Base-by-base conservation (phyloP, 2,888 invertebrate genomes). In the Patella ulyssiponensis region DNA sequence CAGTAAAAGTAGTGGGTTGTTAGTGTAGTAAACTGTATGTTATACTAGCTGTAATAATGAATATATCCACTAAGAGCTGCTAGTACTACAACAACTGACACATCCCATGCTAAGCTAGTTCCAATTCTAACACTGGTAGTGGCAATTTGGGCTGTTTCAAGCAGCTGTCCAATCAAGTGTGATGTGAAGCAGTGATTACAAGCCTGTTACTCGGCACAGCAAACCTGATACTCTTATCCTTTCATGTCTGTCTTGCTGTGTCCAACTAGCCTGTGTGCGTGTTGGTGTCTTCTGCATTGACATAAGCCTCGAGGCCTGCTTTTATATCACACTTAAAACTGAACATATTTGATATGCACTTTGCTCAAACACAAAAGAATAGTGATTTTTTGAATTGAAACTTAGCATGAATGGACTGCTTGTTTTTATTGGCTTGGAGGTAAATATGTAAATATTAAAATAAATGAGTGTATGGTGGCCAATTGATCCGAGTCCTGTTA, bases 131-230 rank as follows among this genome's bases (percentile, higher is more conserved):
- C 20, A 64, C 64, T 64, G 23, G 64, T 64, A 44, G 44, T 44
- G 44, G 44, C 64, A 64, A 23, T 64, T 64, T 64, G 20, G 23
- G 23, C 64, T 64, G 20, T 64, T 64, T 64, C 64, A 64, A 23
- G 20, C 64, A 64, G 64, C 64, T 64, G 64, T 64, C 64, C 64
- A 64, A 64, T 64, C 64, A 64, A 64, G 64, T 64, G 64, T 64
- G 64, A 64, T 64, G 64, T 64, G 23, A 23, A 64, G 64, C 23
- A 23, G 64, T 64, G 64, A 64, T 64, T 64, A 23, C 64, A 12
- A 64, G 23, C 64, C 20, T 64, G 64, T 64, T 64, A 23, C 64
- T 64, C 64, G 20, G 64, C 64, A 23, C 64, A 20, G 20, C 64
- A 64, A 64, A 64, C 64, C 64, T 7, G 64, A 64, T 64, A 64